These are phyloP conservation scores for Podabrus alpinus DNA, from an alignment of 2,888 invertebrate species.

Conservation along the genomic window DNA sequence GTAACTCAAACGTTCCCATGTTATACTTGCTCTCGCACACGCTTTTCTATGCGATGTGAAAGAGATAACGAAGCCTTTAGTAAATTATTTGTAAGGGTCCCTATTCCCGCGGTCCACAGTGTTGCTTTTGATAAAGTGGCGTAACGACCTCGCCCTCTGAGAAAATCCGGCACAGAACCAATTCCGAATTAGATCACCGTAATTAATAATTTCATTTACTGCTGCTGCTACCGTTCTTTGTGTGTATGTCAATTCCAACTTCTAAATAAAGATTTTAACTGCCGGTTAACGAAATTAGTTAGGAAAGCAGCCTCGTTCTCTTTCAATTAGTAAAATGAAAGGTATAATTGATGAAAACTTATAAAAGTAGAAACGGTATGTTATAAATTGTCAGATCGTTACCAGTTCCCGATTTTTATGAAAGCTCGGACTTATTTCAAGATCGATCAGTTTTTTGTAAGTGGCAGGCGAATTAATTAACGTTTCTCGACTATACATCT, in stretches of 20 bases:
- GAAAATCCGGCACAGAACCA: slow-evolving; percentile 9
- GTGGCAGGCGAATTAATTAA: slow-evolving; percentile 42
- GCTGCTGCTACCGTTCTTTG: slow-evolving; percentile 19
- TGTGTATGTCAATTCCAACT: slow-evolving; percentile 4
- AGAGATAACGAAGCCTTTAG: slow-evolving; percentile 19
- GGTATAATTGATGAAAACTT: neutral
- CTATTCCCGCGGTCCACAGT: slow-evolving; percentile 19
- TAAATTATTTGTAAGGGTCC: slow-evolving; percentile 21
- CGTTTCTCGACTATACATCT: slow-evolving; percentile 30
- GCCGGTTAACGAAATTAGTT: neutral
- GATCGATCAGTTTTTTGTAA: slow-evolving; percentile 25
- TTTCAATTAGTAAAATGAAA: neutral
- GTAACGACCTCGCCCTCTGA: slow-evolving; percentile 21
- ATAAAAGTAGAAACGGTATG: neutral
- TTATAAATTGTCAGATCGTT: neutral
- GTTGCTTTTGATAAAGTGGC: slow-evolving; percentile 26
- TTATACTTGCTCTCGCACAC: slow-evolving; percentile 15
- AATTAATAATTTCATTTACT: slow-evolving; percentile 29
- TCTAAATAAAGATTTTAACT: slow-evolving; percentile 2
- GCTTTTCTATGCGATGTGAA: slow-evolving; percentile 13
- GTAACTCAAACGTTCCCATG: slow-evolving; percentile 20
- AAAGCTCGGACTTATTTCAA: slow-evolving; percentile 8
- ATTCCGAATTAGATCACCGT: slow-evolving; percentile 26
- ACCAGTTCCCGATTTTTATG: neutral
- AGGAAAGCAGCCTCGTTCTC: neutral